Conservation (phyloP, 2,113 vertebrate genomes). For the Hucho hucho region DNA sequence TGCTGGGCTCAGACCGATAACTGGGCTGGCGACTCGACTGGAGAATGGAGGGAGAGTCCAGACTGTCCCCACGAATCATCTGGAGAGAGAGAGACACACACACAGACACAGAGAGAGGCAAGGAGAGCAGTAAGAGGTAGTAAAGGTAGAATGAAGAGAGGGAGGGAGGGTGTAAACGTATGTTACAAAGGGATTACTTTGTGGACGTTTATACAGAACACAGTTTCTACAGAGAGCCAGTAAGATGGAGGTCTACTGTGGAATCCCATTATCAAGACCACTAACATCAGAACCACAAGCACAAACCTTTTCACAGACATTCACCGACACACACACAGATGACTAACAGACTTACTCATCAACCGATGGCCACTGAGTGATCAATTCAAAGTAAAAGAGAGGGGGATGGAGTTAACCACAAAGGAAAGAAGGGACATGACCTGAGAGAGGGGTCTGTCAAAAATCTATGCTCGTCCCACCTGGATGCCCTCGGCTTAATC, state of each 20-base stretch:
- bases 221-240: too few relatives aligned
- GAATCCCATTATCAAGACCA: constrained; percentile 64
- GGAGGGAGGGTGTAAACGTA: neutral
- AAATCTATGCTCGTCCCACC: neutral
- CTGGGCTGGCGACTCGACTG: constrained; percentile 85
- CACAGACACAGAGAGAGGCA: neutral
- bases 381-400: constrained; percentile 60
- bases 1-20: constrained; percentile 92
- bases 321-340: neutral
- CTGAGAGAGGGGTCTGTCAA: neutral
- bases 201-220: too few relatives aligned
- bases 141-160: constrained; percentile 16
- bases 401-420: constrained; percentile 23
- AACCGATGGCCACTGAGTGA: constrained; percentile 73
- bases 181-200: too few relatives aligned
- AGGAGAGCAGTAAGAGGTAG: constrained; percentile 13
- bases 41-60: constrained; percentile 84
- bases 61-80: constrained; percentile 91
- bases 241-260: constrained; percentile 37
- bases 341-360: constrained; percentile 72
- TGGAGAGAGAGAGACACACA: constrained; percentile 48
- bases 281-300: constrained; percentile 1
- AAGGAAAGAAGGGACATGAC: constrained; percentile 30
- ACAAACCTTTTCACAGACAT: constrained; percentile 36
- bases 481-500: too few relatives aligned